These are phyloP conservation scores for Irena cyanogastra DNA, from an alignment of 2,113 vertebrate species.

Conservation along the genomic window DNA sequence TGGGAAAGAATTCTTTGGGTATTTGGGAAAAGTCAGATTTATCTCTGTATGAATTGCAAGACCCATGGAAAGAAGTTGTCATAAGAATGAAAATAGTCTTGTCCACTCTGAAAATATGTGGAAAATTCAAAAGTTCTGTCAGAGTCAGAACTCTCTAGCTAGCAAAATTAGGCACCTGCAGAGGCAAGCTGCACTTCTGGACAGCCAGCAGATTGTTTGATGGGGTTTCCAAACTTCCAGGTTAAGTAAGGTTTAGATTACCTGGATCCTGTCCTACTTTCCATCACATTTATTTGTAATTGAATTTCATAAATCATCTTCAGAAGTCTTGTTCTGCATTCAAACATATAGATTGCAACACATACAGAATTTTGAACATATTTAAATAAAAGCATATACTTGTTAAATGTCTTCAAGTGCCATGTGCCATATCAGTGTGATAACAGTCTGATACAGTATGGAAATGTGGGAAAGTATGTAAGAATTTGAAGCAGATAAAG, in stretches of 20 bases:
- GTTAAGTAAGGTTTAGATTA: neutral
- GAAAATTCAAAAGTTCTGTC: neutral
- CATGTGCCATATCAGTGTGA: neutral
- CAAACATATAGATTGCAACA: neutral
- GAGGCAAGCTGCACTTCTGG: neutral
- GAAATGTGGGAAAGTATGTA: neutral
- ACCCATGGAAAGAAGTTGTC: neutral
- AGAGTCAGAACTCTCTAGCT: neutral
- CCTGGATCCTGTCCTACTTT: neutral
- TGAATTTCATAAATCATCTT: neutral
- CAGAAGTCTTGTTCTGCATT: neutral
- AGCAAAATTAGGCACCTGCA: neutral
- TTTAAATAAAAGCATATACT: neutral
- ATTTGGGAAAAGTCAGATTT: neutral
- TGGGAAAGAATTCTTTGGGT: neutral
- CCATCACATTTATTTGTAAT: neutral
- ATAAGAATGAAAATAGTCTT: neutral
- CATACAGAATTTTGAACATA: neutral
- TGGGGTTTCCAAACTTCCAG: neutral
- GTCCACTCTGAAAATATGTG: neutral
- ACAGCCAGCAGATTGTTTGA: neutral
- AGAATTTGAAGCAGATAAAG: neutral
- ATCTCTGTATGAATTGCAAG: neutral
- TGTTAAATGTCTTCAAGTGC: neutral
- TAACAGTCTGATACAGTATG: neutral